Evolutionary conservation across 2,113 vertebrate genomes (phyloP), one percentile per base, ranked within the genome.

Genomic region (Aegotheles bennettii): DNA sequence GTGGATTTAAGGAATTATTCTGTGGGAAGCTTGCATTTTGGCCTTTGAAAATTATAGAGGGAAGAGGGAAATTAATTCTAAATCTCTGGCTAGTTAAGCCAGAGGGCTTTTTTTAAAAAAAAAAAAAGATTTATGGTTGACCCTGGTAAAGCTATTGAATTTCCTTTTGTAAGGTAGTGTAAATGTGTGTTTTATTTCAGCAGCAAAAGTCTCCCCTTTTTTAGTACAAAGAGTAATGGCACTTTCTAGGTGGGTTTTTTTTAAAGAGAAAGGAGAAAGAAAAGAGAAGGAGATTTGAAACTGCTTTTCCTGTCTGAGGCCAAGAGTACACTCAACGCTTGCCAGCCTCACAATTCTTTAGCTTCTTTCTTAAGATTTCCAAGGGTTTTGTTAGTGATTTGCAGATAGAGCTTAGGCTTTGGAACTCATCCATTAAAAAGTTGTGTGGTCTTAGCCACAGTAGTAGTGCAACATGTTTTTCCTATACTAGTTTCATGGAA

Each of bases 401-500:
- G 94, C 94, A 97, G 96, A 96, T 97, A 96, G 94, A 96, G 94
- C 90, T 95, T 95, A 90, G 71, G 65, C 70, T 95, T 95, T 97
- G 97, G 97, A 98, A 95, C 57, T 89, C 61, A 63, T 97, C 95
- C 97, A 95, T 91, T 76, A 54, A 54, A 90, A 94, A 87, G 89
- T 87, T 98, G 96, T 97, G 95, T 97, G 96, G 96, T 97, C 97
- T 97, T 63, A 95, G 77, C 96, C 93, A 91, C 96, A 97, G 94
- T 84, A 95, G 87, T 96, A 95, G 61, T 74, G 76, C 81, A 87
- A 87, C 47, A 69, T 96, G 77, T 91, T 97, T 98, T 98, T 95
- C 80, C 90, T 95, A 29, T 94, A 40, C 57, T 76, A 64, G 83
- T 89, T 95, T 96, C 93, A 94, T 91, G 96, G 86, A 95, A 90